phyloP scores from a whole-genome alignment of 2,888 invertebrate genomes.

The Mesorhabditis belari region DNA sequence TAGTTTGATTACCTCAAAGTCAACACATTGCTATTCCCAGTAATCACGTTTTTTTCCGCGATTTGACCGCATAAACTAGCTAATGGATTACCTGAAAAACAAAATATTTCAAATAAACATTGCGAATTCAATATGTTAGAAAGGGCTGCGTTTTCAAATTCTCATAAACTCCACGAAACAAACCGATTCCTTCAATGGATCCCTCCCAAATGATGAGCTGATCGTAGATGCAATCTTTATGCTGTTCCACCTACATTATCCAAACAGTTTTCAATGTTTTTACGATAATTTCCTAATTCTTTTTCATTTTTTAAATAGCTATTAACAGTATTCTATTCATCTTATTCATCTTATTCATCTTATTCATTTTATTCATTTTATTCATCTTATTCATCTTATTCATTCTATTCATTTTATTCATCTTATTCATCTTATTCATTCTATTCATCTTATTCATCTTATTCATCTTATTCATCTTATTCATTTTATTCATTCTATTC shows the following conservation, averaged over 20 bases:
- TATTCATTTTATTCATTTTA: too few species aligned
- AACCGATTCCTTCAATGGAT: constrained; percentile 9
- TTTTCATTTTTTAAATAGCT: too few species aligned
- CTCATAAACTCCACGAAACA: neutral
- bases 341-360: too few species aligned
- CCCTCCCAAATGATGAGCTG: constrained; percentile 92
- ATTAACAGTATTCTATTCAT: too few species aligned
- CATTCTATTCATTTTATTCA: too few species aligned
- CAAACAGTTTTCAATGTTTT: neutral
- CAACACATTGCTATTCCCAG: constrained; percentile 9
- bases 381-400: too few species aligned
- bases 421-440: too few species aligned
- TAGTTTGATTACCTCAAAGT: neutral
- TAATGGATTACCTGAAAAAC: constrained; percentile 4
- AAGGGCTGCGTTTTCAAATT: neutral
- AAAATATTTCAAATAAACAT: neutral
- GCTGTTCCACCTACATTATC: constrained; percentile 74
- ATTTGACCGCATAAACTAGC: constrained; percentile 31
- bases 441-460: too few species aligned
- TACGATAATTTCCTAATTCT: neutral
- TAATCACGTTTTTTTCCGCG: constrained; percentile 25
- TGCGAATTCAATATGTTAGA: neutral
- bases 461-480: too few species aligned
- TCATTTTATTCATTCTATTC: too few species aligned
- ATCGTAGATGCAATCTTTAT: constrained; percentile 96